These are phyloP conservation scores for Zele albiditarsus DNA, from an alignment of 2,888 invertebrate genomes.

Conservation along the genomic window DNA sequence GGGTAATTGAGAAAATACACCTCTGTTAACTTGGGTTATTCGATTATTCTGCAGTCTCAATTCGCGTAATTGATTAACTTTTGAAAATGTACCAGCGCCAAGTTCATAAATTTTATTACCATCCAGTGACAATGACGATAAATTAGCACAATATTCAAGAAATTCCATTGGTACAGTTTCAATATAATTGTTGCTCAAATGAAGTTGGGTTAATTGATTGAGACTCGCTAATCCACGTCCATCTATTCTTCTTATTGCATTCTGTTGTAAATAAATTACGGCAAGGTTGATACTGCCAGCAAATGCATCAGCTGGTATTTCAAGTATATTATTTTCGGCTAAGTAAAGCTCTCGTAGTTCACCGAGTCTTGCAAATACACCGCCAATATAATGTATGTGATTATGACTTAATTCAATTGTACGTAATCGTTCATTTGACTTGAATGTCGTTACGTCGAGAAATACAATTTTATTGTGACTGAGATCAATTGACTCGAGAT, in stretches of 20 bases:
- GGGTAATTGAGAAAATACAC: constrained; percentile 87
- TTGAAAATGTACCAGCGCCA: constrained; percentile 86
- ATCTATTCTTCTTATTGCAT: constrained; percentile 86
- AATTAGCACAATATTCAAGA: constrained; percentile 82
- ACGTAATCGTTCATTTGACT: constrained; percentile 82
- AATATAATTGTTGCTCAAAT: constrained; percentile 91
- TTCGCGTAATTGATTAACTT: constrained; percentile 83
- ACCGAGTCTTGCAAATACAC: constrained; percentile 86
- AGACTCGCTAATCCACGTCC: constrained; percentile 83
- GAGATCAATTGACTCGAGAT: constrained; percentile 88
- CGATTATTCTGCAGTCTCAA: constrained; percentile 90
- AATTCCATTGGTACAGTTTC: constrained; percentile 84
- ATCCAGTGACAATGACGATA: constrained; percentile 89
- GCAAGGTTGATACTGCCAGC: constrained; percentile 83
- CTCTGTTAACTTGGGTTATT: constrained; percentile 82
- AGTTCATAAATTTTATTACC: constrained; percentile 88
- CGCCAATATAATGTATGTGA: constrained; percentile 89
- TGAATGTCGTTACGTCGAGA: constrained; percentile 83
- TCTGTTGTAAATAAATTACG: constrained; percentile 89
- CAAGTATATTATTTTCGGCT: constrained; percentile 91
- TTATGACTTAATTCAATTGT: constrained; percentile 92
- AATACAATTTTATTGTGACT: constrained; percentile 90
- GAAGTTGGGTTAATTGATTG: constrained; percentile 85
- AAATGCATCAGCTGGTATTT: constrained; percentile 87
- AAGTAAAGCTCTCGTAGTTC: constrained; percentile 88